A percentile compares a stretch with the other conserved stretches of the same genome.
These are phyloP conservation scores for Mesocentrotus franciscanus DNA, from an alignment of 53 echinoderm and acorn worm genomes.

Conservation along the genomic window DNA sequence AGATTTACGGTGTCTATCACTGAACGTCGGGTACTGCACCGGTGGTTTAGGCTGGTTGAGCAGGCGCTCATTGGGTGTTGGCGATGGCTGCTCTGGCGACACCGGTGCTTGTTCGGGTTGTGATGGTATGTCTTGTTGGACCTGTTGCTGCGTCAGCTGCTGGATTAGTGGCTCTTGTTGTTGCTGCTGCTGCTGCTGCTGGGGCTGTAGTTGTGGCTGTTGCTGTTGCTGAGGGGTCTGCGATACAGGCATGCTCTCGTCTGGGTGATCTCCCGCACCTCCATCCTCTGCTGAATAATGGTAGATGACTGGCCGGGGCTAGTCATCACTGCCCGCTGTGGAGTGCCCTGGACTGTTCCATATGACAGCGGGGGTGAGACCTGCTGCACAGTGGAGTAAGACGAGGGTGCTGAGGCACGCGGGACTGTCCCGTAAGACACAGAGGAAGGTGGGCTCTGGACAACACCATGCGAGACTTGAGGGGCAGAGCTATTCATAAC, in stretches of 20 bases:
- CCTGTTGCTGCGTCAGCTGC: slow-evolving; percentile 48
- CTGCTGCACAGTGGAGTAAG: slow-evolving; percentile 55
- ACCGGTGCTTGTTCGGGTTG: slow-evolving; percentile 19
- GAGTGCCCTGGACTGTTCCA: slow-evolving; percentile 63
- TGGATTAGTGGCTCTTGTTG: background rate
- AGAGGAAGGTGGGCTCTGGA: slow-evolving; percentile 4
- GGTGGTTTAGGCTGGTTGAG: slow-evolving; percentile 76
- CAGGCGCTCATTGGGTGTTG: slow-evolving; percentile 77
- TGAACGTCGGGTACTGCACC: slow-evolving; percentile 92
- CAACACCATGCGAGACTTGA: slow-evolving; percentile 49
- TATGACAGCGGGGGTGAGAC: slow-evolving; percentile 59
- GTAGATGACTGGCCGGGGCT: slow-evolving; percentile 61
- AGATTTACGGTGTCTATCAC: slow-evolving; percentile 87
- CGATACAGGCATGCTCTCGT: slow-evolving; percentile 57
- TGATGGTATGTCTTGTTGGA: slow-evolving; percentile 20
- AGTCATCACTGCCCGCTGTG: slow-evolving; percentile 52
- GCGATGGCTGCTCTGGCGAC: slow-evolving; percentile 52
- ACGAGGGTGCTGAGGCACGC: background rate
- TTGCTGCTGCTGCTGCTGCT: slow-evolving; percentile 41
- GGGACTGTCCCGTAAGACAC: slow-evolving; percentile 43
- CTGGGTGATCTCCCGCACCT: slow-evolving; percentile 58
- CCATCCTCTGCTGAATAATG: slow-evolving; percentile 66
- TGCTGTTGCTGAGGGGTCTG: slow-evolving; percentile 21
- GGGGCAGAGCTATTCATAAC: background rate
- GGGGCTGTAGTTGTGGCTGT: slow-evolving; percentile 51